Evolutionary conservation across 2,888 invertebrate genomes (phyloP).

Genomic region (Microctonus brassicae): DNA sequence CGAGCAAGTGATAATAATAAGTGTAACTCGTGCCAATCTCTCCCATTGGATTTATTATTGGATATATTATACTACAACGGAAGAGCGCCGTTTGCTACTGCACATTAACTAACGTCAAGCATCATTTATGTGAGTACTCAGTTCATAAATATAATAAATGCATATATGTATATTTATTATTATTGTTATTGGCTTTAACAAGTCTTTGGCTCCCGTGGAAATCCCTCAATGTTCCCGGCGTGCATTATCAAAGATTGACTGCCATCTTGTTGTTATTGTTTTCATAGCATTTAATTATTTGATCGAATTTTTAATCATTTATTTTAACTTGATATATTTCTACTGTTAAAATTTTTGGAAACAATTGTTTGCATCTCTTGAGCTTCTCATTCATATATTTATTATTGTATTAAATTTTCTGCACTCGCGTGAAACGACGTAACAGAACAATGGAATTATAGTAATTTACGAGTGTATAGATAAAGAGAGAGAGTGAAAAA

Average conservation of each 20-base stretch:
- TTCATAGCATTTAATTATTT: background rate
- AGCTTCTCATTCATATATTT: too few species aligned
- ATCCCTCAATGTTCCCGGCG: background rate
- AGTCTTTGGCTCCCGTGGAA: constrained; percentile 15
- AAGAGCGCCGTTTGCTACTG: constrained; percentile 23
- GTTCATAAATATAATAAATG: background rate
- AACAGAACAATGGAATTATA: too few species aligned
- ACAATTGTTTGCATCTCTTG: background rate
- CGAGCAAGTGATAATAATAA: constrained; percentile 49
- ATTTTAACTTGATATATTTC: too few species aligned
- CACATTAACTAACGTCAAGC: constrained; percentile 18
- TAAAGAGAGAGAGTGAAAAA: too few species aligned
- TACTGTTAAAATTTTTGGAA: too few species aligned
- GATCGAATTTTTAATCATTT: background rate
- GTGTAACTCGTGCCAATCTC: constrained; percentile 47
- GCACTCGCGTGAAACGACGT: too few species aligned
- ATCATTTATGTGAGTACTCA: constrained; percentile 40
- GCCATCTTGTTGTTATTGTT: constrained; percentile 33
- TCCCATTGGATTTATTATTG: constrained; percentile 59
- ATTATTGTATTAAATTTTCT: too few species aligned
- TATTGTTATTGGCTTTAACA: constrained; percentile 16
- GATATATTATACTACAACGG: constrained; percentile 50
- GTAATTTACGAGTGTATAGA: too few species aligned
- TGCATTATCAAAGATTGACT: constrained; percentile 33
- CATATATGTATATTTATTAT: background rate